phyloP scores from a whole-genome alignment of 2,888 invertebrate genomes.

The Idaea dimidiata region DNA sequence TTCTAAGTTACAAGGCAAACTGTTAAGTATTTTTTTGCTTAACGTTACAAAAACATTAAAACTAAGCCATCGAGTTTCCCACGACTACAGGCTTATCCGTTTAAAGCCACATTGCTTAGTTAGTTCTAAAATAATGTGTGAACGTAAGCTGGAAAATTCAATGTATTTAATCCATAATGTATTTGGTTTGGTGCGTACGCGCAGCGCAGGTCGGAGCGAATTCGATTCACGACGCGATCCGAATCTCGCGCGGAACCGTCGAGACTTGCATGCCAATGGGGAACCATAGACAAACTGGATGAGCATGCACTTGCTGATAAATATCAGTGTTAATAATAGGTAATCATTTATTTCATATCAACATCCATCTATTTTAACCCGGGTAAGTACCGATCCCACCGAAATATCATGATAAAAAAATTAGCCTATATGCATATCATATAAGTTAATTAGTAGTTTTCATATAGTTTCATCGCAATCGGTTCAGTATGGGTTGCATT shows the following conservation, averaged over 20 bases:
- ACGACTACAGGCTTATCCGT: neutral
- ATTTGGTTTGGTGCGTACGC: slow-evolving; percentile 56
- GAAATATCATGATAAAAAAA: no score
- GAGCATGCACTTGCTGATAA: neutral
- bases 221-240: slow-evolving; percentile 56
- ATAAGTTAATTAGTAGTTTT: no score
- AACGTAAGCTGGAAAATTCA: slow-evolving; percentile 28
- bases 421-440: no score
- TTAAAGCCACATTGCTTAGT: neutral
- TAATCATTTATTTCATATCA: no score
- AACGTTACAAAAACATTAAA: slow-evolving; percentile 10
- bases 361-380: no score
- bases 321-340: neutral
- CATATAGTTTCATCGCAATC: no score
- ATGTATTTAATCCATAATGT: slow-evolving; percentile 63
- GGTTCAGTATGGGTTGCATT: no score
- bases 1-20: neutral
- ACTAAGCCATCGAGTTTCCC: neutral
- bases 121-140: neutral
- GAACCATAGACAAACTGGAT: slow-evolving; percentile 18
- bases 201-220: slow-evolving; percentile 23
- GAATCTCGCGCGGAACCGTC: slow-evolving; percentile 56
- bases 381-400: no score
- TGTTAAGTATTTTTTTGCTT: neutral
- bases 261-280: slow-evolving; percentile 42